Evolutionary conservation across 1,140 invertebrate genomes (phyloP).

Genomic region (Drosophila sproati): DNA sequence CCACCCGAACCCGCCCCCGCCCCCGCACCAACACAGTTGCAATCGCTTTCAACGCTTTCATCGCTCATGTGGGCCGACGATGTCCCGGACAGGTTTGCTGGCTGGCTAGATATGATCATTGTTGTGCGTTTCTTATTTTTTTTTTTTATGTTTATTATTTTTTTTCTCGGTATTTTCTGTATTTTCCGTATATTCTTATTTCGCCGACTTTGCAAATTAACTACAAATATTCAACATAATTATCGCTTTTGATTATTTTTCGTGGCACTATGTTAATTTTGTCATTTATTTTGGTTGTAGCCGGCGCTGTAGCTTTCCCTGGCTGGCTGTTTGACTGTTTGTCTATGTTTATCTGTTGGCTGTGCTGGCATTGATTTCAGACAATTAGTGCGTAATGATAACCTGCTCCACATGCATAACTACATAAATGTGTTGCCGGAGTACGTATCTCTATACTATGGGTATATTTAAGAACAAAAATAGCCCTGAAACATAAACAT

Average conservation of each 20-base stretch:
- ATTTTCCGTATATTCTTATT: background rate
- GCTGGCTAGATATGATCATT: slow-evolving; percentile 77
- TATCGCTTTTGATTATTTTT: slow-evolving; percentile 64
- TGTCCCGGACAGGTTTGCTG: slow-evolving; percentile 57
- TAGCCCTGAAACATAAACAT: slow-evolving; percentile 50
- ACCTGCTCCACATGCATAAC: slow-evolving; percentile 71
- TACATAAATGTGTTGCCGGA: background rate
- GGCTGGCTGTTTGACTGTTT: slow-evolving; percentile 6
- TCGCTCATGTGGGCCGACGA: slow-evolving; percentile 50
- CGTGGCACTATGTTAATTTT: slow-evolving; percentile 75
- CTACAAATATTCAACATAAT: slow-evolving; percentile 68
- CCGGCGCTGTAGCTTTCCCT: slow-evolving; percentile 11
- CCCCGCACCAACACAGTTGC: slow-evolving; percentile 52
- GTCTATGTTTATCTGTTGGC: slow-evolving; percentile 43
- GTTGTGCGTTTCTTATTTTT: slow-evolving; percentile 24
- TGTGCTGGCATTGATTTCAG: slow-evolving; percentile 70
- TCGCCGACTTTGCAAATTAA: slow-evolving; percentile 57
- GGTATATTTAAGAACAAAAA: slow-evolving; percentile 39
- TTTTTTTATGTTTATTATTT: slow-evolving; percentile 6
- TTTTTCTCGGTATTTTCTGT: slow-evolving; percentile 15
- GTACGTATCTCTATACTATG: slow-evolving; percentile 18
- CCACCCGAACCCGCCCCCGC: slow-evolving; percentile 4
- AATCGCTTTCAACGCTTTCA: slow-evolving; percentile 58
- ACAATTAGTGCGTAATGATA: slow-evolving; percentile 82
- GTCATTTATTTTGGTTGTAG: slow-evolving; percentile 59